Conservation (phyloP, 2,113 vertebrate genomes). For the Xiphias gladius region DNA sequence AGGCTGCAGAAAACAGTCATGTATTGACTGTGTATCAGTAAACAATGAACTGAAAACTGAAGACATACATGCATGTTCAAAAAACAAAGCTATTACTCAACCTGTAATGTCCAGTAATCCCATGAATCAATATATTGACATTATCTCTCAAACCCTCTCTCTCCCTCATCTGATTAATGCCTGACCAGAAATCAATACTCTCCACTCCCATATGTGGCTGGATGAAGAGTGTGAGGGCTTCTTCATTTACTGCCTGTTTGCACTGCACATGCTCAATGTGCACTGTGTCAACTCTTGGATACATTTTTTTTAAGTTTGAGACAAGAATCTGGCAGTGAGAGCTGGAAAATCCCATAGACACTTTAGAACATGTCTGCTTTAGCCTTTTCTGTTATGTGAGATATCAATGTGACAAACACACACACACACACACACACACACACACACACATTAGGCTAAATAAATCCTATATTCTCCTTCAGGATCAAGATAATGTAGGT, state of each 20-base stretch:
- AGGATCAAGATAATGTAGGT: constrained; percentile 33
- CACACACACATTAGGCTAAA: background rate
- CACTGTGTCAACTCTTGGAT: background rate
- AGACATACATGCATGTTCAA: background rate
- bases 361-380: constrained; percentile 17
- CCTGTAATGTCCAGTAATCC: background rate
- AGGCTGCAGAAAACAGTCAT: background rate
- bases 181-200: constrained; percentile 55
- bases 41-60: background rate
- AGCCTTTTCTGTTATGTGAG: constrained; percentile 12
- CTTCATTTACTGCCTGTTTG: constrained; percentile 10
- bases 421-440: constrained; percentile 15
- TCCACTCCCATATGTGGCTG: constrained; percentile 14
- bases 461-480: constrained; percentile 29
- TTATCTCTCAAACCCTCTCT: background rate
- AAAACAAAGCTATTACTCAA: background rate
- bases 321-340: constrained; percentile 21
- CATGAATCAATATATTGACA: constrained; percentile 38
- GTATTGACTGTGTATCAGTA: background rate
- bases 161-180: constrained; percentile 12
- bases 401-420: background rate
- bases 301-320: constrained; percentile 25
- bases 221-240: background rate
- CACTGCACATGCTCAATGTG: constrained; percentile 1
- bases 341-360: constrained; percentile 15